Evolutionary conservation across 2,797 vertebrate species (phyloP).

Genomic region (Rhabdomys pumilio): DNA sequence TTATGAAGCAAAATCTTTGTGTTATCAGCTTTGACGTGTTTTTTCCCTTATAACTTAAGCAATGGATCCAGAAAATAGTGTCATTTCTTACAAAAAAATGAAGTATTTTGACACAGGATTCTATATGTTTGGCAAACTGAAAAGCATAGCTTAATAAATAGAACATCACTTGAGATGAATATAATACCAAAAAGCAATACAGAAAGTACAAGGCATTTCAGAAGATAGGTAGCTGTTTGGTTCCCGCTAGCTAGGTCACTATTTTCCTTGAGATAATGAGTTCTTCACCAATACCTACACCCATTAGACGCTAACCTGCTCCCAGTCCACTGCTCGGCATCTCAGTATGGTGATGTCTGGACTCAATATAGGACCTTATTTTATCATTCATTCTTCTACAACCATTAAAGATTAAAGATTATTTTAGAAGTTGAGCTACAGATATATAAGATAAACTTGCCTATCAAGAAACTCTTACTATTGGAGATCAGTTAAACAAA

Average conservation of each 20-base stretch:
- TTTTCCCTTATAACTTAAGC: not conserved
- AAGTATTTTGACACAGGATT: not conserved
- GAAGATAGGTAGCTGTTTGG: not conserved
- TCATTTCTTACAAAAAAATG: conserved; percentile 3
- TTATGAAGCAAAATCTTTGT: not conserved
- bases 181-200: not conserved
- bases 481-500: not conserved
- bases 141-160: not conserved
- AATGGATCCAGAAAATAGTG: not conserved
- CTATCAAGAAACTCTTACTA: not conserved
- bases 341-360: not conserved
- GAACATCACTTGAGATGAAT: not conserved
- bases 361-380: too few relatives aligned
- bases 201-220: not conserved
- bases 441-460: too few relatives aligned
- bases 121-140: not conserved
- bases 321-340: too few relatives aligned
- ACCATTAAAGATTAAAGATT: not conserved
- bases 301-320: not conserved
- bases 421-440: not conserved
- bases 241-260: not conserved
- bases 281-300: not conserved
- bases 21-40: not conserved
- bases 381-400: not conserved
- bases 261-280: not conserved